These are phyloP conservation scores for Copidosoma floridanum DNA, from an alignment of 1,140 invertebrate species.

Conservation along the genomic window DNA sequence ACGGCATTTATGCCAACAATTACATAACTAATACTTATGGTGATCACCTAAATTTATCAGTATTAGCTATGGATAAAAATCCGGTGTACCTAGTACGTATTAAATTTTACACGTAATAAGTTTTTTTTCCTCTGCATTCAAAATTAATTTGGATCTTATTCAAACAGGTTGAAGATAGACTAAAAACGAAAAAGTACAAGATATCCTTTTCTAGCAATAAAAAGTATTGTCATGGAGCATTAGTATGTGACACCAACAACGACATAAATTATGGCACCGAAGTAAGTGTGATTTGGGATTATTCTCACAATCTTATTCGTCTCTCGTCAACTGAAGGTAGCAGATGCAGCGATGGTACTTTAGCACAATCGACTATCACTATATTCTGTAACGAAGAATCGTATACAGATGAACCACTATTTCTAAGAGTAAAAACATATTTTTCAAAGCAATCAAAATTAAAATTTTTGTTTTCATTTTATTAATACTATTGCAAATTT, in stretches of 20 bases:
- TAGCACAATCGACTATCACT: constrained; percentile 4
- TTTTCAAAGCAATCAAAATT: neutral
- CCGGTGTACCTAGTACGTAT: neutral
- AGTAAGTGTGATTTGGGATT: constrained; percentile 38
- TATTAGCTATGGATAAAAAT: neutral
- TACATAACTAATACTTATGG: constrained; percentile 32
- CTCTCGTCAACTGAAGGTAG: constrained; percentile 39
- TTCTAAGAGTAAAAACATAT: neutral
- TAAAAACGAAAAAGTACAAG: constrained; percentile 31
- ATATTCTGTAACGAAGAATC: neutral
- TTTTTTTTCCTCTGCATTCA: no score
- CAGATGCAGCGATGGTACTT: constrained; percentile 37
- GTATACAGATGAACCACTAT: constrained; percentile 5
- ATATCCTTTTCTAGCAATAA: constrained; percentile 39
- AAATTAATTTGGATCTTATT: no score
- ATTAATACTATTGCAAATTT: no score
- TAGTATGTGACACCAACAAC: constrained; percentile 38
- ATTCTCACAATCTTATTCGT: constrained; percentile 35
- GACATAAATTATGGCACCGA: constrained; percentile 36
- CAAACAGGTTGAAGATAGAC: constrained; percentile 29
- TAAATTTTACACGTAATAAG: no score
- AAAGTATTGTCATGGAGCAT: constrained; percentile 35
- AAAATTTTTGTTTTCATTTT: no score
- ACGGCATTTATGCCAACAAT: constrained; percentile 34
- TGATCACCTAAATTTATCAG: constrained; percentile 2